These are phyloP conservation scores for Rosalia funebris DNA, from an alignment of 2,888 invertebrate species.

Conservation along the genomic window DNA sequence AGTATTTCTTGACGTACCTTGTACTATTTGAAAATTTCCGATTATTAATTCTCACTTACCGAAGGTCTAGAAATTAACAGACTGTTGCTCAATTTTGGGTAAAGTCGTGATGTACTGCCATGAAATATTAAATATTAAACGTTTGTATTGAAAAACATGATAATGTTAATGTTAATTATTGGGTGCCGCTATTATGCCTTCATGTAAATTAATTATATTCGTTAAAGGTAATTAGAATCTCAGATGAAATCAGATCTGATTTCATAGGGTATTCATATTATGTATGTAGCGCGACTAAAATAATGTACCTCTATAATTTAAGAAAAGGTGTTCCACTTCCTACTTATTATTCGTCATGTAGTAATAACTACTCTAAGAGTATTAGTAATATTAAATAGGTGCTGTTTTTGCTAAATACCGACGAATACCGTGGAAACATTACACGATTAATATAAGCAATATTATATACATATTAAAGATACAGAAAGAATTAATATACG, in stretches of 20 bases:
- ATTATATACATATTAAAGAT: too few relatives aligned
- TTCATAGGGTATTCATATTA: slow-evolving; percentile 9
- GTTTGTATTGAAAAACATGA: slow-evolving; percentile 3
- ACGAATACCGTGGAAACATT: too few relatives aligned
- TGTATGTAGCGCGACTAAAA: too few relatives aligned
- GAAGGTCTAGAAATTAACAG: not conserved
- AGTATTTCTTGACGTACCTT: too few relatives aligned
- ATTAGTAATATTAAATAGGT: too few relatives aligned
- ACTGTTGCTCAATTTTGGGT: slow-evolving; percentile 10
- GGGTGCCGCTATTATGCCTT: slow-evolving; percentile 12
- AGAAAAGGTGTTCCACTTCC: too few relatives aligned
- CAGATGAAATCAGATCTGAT: not conserved
- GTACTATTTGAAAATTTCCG: too few relatives aligned
- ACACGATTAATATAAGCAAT: too few relatives aligned
- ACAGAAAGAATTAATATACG: too few relatives aligned
- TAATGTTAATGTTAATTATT: slow-evolving; percentile 22
- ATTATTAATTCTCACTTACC: slow-evolving; percentile 3
- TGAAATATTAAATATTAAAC: slow-evolving; percentile 17
- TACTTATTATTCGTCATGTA: too few relatives aligned
- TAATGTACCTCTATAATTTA: too few relatives aligned
- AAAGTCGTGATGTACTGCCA: slow-evolving; percentile 4
- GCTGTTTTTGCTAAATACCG: not conserved
- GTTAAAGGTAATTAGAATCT: slow-evolving; percentile 2
- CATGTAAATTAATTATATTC: slow-evolving; percentile 18
- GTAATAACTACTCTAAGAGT: too few relatives aligned